Percentiles rank a stretch among this genome's conserved stretches.
These are phyloP conservation scores for Mylabris phalerata DNA, from an alignment of 1,140 invertebrate species.

Conservation along the genomic window DNA sequence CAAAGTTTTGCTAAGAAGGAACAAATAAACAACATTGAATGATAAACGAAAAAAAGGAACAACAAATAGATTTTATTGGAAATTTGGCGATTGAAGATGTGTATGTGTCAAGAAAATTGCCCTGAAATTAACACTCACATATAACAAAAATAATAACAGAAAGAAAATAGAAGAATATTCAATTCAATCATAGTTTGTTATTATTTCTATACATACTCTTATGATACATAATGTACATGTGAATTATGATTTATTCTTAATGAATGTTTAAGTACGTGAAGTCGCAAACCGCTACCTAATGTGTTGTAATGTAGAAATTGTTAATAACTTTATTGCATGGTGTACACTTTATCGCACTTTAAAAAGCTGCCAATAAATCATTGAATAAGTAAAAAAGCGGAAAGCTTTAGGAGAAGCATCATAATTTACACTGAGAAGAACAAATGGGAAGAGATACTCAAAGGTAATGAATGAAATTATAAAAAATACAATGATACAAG, in stretches of 20 bases:
- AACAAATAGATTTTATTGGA: neutral
- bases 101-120: too few species aligned
- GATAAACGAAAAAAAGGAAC: neutral
- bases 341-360: constrained; percentile 10
- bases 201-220: too few species aligned
- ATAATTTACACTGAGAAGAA: constrained; percentile 6
- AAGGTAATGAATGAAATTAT: neutral
- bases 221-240: too few species aligned
- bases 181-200: too few species aligned
- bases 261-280: neutral
- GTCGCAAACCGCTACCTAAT: constrained; percentile 35
- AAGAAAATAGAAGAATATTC: too few species aligned
- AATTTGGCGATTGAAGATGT: too few species aligned
- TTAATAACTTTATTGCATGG: constrained; percentile 7
- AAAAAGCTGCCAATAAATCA: constrained; percentile 8
- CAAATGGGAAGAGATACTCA: neutral
- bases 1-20: constrained; percentile 7
- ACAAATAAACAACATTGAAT: constrained; percentile 1
- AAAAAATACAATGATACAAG: neutral
- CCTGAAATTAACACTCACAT: too few species aligned
- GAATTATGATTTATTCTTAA: too few species aligned
- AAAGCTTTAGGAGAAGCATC: constrained; percentile 13
- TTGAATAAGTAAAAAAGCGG: constrained; percentile 1
- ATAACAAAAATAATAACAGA: too few species aligned
- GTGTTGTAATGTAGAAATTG: constrained; percentile 13